Evolutionary conservation across 2,797 vertebrate species (phyloP).

Genomic region (Myiotriccus ornatus): DNA sequence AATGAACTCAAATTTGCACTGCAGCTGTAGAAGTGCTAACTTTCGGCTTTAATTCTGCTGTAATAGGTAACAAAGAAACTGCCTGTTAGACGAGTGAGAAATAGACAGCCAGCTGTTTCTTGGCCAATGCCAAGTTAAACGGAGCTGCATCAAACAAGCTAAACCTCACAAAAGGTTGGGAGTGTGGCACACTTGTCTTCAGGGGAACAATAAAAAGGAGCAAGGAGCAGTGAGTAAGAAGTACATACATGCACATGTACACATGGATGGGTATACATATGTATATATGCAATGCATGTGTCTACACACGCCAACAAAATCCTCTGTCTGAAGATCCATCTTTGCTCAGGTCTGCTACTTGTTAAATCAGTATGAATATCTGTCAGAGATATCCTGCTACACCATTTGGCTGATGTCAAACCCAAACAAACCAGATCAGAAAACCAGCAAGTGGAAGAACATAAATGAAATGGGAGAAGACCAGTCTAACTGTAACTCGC

Average conservation of each 20-base stretch:
- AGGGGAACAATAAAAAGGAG: not conserved
- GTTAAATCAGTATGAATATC: conserved; percentile 94
- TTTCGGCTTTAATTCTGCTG: conserved; percentile 39
- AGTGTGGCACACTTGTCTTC: not conserved
- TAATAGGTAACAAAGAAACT: conserved; percentile 33
- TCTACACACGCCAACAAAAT: conserved; percentile 29
- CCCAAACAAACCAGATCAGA: conserved; percentile 97
- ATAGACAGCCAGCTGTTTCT: conserved; percentile 10
- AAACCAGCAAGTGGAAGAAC: conserved; percentile 89
- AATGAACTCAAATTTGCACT: conserved; percentile 6
- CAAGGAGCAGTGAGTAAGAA: not conserved
- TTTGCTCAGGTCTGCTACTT: conserved; percentile 82
- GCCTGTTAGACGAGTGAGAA: not conserved
- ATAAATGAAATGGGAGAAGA: conserved; percentile 83
- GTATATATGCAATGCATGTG: not conserved
- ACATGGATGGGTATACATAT: not conserved
- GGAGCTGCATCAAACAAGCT: not conserved
- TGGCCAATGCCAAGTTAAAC: not conserved
- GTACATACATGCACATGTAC: accelerated
- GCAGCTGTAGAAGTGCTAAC: conserved; percentile 37
- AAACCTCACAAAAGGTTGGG: not conserved
- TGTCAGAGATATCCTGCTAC: conserved; percentile 89
- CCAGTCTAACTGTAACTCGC: conserved; percentile 81
- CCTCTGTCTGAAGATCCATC: conserved; percentile 79
- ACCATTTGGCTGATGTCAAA: conserved; percentile 96